Percentiles rank a stretch among this genome's conserved stretches.
Evolutionary conservation across 2,113 vertebrate species (phyloP).

Genomic region (Mohoua ochrocephala): DNA sequence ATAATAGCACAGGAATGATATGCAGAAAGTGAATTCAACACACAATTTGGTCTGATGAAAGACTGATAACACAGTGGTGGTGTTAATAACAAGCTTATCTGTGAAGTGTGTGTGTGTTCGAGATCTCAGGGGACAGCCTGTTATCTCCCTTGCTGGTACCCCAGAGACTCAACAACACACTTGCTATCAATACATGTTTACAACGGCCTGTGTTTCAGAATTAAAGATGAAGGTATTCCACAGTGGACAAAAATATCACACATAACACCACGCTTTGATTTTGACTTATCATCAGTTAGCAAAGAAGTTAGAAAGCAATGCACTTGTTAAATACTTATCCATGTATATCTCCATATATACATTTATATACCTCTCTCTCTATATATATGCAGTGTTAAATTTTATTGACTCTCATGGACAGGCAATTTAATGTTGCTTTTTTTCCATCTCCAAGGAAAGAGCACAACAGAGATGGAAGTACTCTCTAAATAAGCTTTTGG

Average conservation of each 20-base stretch:
- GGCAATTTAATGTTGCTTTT: background rate
- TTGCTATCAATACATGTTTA: background rate
- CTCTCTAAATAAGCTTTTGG: background rate
- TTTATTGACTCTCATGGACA: background rate
- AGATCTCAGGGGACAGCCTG: background rate
- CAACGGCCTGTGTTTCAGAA: background rate
- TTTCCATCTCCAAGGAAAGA: background rate
- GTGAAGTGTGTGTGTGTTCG: background rate
- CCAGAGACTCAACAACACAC: background rate
- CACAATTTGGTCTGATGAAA: background rate
- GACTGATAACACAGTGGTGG: background rate
- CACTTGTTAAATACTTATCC: background rate
- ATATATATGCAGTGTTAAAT: background rate
- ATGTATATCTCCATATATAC: background rate
- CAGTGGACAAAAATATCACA: background rate
- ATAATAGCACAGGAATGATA: background rate
- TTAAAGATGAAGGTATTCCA: background rate
- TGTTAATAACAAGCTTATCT: background rate
- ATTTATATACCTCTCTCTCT: too few species aligned
- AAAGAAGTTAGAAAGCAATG: background rate
- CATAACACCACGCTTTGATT: background rate
- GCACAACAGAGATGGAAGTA: background rate
- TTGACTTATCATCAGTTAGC: background rate
- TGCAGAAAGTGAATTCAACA: background rate
- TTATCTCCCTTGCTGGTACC: background rate